Base-by-base conservation (phyloP, 2,888 invertebrate species). In the Sphaerophoria taeniata region DNA sequence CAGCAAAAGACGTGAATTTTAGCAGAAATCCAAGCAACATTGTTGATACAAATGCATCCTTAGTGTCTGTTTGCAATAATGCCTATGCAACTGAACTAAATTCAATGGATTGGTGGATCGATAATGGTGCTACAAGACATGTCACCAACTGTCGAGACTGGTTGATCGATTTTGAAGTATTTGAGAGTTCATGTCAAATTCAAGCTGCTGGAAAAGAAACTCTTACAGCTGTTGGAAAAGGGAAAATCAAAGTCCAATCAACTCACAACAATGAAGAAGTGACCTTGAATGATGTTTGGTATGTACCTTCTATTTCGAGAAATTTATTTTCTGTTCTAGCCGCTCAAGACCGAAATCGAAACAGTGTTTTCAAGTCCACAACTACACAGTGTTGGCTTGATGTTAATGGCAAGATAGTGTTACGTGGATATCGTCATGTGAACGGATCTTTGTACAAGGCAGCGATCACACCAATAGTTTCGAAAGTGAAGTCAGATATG, bases 371-470 rank as follows among this genome's bases (percentile, higher is more conserved):
- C 24, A 31, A 45, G 60, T 45, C 60, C 43, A n/a, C 43, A 43
- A 31, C 43, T 43, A 60, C 43, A 12, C 14, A 60, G 24, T 60
- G n/a, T 31, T 53, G 24, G 56, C 7, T 56, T 6, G 4, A 36
- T n/a, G 33, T 36, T 0, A 6, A 56, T 31, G 12, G 6, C n/a
- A 43, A 43, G 24, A 43, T 12, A 6, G n/a, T 43, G 16, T 6
- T 60, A 31, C 24, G 16, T n/a, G 60, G n/a, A 31, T 31, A 24
- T 43, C 60, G 60, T 31, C 43, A 60, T 24, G 31, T 60, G 7
- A 60, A 60, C 7, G 24, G 60, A 31, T 60, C 43, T 11, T n/a
- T 43, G 6, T 43, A 60, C 16, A 60, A 60, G 6, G 60, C 24
- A 43, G 43, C 43, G 6, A 60, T 60, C 4, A 45, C 12, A 45